phyloP scores from a whole-genome alignment of 2,797 vertebrate genomes.

The Thaleichthys pacificus region DNA sequence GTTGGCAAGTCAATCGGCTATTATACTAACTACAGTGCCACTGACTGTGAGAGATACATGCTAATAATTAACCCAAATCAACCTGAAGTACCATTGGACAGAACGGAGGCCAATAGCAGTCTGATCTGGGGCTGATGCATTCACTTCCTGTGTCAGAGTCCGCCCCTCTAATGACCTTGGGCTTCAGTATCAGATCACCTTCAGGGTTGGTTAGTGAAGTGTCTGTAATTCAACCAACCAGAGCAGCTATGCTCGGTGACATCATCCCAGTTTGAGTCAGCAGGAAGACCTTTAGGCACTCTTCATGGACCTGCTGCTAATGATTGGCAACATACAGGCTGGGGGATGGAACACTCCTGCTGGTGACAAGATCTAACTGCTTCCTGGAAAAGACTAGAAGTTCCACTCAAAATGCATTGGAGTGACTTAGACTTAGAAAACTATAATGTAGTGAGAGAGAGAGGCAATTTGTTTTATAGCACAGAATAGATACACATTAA shows the following conservation, averaged over 20 bases:
- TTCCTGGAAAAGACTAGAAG: constrained; percentile 30
- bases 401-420: constrained; percentile 32
- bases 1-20: not conserved
- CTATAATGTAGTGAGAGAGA: too few species aligned
- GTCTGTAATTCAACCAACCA: constrained; percentile 20
- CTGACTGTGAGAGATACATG: not conserved
- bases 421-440: too few species aligned
- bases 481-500: too few species aligned
- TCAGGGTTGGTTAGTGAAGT: constrained; percentile 27
- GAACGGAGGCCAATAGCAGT: constrained; percentile 5
- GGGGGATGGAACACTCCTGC: not conserved
- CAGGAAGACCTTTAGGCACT: constrained; percentile 9
- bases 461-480: too few species aligned
- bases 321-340: not conserved
- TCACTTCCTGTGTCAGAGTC: constrained; percentile 38
- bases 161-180: constrained; percentile 51
- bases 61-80: not conserved
- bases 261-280: constrained; percentile 9
- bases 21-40: not conserved
- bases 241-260: constrained; percentile 14
- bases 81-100: not conserved
- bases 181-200: constrained; percentile 45
- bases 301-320: not conserved
- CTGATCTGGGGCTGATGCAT: not conserved
- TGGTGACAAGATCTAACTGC: constrained; percentile 33